These are phyloP conservation scores for Argynnis bischoffii DNA, from an alignment of 2,888 invertebrate species.

Conservation along the genomic window DNA sequence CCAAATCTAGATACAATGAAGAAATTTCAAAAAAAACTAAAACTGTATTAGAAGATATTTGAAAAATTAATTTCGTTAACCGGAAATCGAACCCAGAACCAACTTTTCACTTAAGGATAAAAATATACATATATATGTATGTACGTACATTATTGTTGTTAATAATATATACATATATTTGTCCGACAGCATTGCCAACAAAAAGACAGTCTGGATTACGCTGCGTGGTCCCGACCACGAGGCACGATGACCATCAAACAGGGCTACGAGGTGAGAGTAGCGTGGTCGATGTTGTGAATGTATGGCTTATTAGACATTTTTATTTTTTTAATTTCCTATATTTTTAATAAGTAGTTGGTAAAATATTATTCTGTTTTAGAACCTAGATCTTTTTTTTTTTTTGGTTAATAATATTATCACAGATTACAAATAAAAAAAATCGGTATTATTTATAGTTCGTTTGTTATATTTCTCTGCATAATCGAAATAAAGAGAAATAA, in stretches of 20 bases:
- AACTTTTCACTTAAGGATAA: not conserved
- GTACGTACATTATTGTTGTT: not conserved
- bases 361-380: too few relatives aligned
- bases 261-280: conserved; percentile 81
- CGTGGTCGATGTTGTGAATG: conserved; percentile 20
- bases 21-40: too few relatives aligned
- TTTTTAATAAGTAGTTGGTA: not conserved
- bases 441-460: too few relatives aligned
- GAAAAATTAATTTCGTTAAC: not conserved
- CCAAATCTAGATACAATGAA: too few relatives aligned
- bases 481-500: too few relatives aligned
- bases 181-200: conserved; percentile 84
- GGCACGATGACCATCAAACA: conserved; percentile 83
- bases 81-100: not conserved
- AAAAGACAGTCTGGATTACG: conserved; percentile 83
- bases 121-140: not conserved
- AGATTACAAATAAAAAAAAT: too few relatives aligned
- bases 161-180: conserved; percentile 42
- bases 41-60: too few relatives aligned
- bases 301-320: conserved; percentile 8
- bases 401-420: too few relatives aligned
- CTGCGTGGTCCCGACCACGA: conserved; percentile 82
- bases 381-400: too few relatives aligned
- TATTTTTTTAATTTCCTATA: not conserved
- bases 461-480: too few relatives aligned